Evolutionary conservation across 37 sponge, comb jelly and placozoan genomes (phyloP).

Genomic region (Diacarnus erythraeanus): DNA sequence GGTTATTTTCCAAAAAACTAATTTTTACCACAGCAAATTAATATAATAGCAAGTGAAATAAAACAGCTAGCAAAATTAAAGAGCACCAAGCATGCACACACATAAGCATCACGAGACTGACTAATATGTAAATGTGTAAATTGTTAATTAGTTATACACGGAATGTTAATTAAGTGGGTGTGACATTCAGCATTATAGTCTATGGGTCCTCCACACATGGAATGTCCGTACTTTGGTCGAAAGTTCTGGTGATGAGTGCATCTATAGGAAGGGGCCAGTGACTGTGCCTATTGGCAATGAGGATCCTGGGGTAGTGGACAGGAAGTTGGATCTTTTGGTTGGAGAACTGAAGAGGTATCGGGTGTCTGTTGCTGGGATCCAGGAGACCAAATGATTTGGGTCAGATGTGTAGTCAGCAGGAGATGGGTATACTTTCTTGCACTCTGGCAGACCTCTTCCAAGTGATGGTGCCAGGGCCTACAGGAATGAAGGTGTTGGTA

Average conservation of each 20-base stretch:
- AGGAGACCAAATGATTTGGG: slow-evolving; percentile 54
- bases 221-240: not conserved
- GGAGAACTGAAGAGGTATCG: slow-evolving; percentile 22
- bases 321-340: slow-evolving; percentile 40
- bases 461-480: slow-evolving; percentile 1
- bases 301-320: slow-evolving; percentile 3
- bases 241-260: not conserved
- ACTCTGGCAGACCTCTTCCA: slow-evolving; percentile 43
- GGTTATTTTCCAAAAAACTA: too few species aligned
- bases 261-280: not conserved
- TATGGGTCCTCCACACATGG: too few species aligned
- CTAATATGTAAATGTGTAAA: too few species aligned
- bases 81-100: too few species aligned
- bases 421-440: slow-evolving; percentile 35
- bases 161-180: too few species aligned
- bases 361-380: slow-evolving; percentile 38
- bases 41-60: too few species aligned
- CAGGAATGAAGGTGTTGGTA: slow-evolving; percentile 43
- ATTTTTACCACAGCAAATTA: too few species aligned
- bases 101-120: too few species aligned
- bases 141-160: too few species aligned
- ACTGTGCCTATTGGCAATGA: not conserved
- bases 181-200: too few species aligned
- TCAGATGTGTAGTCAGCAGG: slow-evolving; percentile 29
- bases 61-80: too few species aligned